These are phyloP conservation scores for Glyptemys insculpta DNA, from an alignment of 2,797 vertebrate genomes.

Conservation along the genomic window DNA sequence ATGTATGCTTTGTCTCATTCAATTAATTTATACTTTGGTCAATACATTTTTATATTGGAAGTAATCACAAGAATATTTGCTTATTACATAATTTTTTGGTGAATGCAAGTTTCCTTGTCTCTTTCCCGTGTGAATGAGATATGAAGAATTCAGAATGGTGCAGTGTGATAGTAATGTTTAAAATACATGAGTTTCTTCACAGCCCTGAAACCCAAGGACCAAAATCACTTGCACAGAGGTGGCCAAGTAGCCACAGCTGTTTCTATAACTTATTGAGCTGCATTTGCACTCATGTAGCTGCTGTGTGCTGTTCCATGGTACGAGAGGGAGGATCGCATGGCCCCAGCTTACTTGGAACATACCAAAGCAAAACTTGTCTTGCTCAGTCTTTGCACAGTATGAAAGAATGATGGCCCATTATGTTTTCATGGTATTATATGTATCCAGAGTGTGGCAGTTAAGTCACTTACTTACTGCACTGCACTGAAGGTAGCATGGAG, in stretches of 20 bases:
- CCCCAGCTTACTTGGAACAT: too few species aligned
- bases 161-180: accelerated
- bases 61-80: neutral
- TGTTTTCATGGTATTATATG: neutral
- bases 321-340: too few species aligned
- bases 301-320: too few species aligned
- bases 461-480: too few species aligned
- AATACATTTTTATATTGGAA: neutral
- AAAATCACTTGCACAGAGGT: neutral
- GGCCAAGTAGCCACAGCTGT: neutral
- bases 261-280: accelerated
- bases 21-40: neutral
- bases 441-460: too few species aligned
- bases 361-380: neutral
- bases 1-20: neutral
- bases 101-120: neutral
- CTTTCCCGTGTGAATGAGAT: too few species aligned
- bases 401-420: accelerated
- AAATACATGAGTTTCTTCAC: neutral
- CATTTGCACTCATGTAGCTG: too few species aligned
- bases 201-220: neutral
- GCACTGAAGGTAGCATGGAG: too few species aligned
- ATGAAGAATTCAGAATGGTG: neutral
- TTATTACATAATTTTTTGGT: neutral
- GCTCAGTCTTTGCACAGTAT: neutral